Evolutionary conservation across 1,140 invertebrate species (phyloP).

Genomic region (Magallana ariakensis): DNA sequence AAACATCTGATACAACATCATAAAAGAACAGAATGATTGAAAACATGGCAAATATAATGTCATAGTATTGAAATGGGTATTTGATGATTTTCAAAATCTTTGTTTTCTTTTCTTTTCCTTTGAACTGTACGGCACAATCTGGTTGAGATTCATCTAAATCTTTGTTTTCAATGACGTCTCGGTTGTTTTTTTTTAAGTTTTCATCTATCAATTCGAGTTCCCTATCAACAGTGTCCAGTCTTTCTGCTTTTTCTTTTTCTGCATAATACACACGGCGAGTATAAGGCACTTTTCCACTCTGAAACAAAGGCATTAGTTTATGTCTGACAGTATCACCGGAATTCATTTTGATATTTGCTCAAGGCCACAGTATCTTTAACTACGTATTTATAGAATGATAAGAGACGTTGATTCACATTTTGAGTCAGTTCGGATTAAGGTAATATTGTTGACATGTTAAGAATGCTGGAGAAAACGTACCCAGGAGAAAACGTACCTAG

Average conservation of each 20-base stretch:
- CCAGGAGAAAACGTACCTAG: too few species aligned
- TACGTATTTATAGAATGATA: not conserved
- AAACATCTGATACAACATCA: conserved; percentile 68
- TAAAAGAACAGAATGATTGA: conserved; percentile 49
- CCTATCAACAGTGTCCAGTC: not conserved
- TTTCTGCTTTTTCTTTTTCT: not conserved
- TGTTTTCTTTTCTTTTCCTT: conserved; percentile 5
- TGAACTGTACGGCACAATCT: conserved; percentile 25
- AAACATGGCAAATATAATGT: conserved; percentile 42
- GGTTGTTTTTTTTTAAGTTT: not conserved
- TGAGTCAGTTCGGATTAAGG: conserved; percentile 16
- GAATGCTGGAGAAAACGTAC: too few species aligned
- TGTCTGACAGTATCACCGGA: conserved; percentile 9
- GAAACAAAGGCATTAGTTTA: conserved; percentile 2
- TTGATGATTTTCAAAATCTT: conserved; percentile 20
- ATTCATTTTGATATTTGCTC: conserved; percentile 26
- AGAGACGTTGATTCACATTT: not conserved
- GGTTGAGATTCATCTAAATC: conserved; percentile 7
- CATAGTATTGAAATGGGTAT: conserved; percentile 39
- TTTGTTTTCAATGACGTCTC: not conserved
- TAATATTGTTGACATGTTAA: too few species aligned
- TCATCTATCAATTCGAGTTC: not conserved
- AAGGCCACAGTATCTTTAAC: not conserved
- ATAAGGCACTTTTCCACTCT: conserved; percentile 33
- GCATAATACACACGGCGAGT: conserved; percentile 26